Conservation (phyloP, 2,888 invertebrate species). For the Axea sp. region DNA sequence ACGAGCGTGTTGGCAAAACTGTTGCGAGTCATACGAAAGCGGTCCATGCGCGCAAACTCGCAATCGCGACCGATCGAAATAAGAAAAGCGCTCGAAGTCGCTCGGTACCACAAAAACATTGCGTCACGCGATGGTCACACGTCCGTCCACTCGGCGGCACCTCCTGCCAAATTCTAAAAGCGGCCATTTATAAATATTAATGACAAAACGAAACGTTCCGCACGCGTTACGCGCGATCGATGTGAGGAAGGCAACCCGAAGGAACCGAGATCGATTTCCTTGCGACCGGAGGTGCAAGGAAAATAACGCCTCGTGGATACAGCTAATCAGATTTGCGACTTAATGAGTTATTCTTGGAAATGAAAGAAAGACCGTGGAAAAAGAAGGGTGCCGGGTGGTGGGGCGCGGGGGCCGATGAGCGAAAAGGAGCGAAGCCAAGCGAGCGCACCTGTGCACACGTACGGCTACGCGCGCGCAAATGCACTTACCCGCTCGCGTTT, state of each 20-base stretch:
- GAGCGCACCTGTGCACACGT: constrained; percentile 43
- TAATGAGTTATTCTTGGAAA: constrained; percentile 45
- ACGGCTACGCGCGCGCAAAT: constrained; percentile 38
- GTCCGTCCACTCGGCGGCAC: constrained; percentile 30
- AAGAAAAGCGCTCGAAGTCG: constrained; percentile 24
- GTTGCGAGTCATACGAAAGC: no score
- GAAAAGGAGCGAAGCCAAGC: constrained; percentile 34
- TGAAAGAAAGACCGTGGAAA: constrained; percentile 16
- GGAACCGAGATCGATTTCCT: no score
- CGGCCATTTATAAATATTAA: constrained; percentile 58
- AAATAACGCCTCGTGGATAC: constrained; percentile 13
- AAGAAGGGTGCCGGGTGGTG: no score
- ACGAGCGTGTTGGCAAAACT: no score
- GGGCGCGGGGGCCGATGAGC: neutral
- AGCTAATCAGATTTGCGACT: constrained; percentile 44
- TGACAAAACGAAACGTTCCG: constrained; percentile 47
- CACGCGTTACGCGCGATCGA: neutral
- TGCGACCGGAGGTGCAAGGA: neutral
- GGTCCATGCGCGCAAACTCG: constrained; percentile 7
- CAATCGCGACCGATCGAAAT: constrained; percentile 21
- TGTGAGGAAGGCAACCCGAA: neutral
- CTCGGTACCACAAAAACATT: constrained; percentile 37
- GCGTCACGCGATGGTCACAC: constrained; percentile 41
- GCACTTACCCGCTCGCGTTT: constrained; percentile 32
- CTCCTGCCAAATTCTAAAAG: constrained; percentile 55